phyloP scores from a whole-genome alignment of 2,797 vertebrate genomes.

The Anguilla anguilla region DNA sequence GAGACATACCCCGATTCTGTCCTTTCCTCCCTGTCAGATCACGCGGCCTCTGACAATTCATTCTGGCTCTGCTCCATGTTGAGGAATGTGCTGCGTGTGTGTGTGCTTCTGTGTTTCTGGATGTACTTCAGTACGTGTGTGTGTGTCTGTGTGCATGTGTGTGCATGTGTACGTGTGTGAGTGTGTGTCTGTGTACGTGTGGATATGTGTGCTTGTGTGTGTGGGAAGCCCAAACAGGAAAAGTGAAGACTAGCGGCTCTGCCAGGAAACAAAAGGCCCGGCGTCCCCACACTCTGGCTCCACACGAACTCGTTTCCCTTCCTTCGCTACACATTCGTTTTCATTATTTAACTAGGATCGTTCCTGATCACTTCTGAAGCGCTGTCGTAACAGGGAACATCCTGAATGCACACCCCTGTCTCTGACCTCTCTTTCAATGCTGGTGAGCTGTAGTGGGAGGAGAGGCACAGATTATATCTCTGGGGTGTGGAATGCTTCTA shows the following conservation, averaged over 20 bases:
- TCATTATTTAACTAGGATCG: constrained; percentile 51
- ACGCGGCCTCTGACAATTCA: not conserved
- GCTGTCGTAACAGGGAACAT: constrained; percentile 6
- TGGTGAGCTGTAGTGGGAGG: not conserved
- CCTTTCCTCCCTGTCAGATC: not conserved
- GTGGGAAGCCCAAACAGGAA: constrained; percentile 64
- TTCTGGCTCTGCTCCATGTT: not conserved
- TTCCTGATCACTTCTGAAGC: constrained; percentile 14
- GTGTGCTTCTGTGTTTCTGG: not conserved
- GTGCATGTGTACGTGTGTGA: not conserved
- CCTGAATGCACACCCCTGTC: constrained; percentile 5
- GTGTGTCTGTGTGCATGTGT: not conserved
- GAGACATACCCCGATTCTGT: not conserved
- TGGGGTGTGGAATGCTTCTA: constrained; percentile 5
- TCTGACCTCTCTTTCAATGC: not conserved
- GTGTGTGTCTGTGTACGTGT: not conserved
- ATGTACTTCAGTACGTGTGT: not conserved
- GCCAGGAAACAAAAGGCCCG: constrained; percentile 69
- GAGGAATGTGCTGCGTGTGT: not conserved
- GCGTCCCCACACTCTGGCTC: constrained; percentile 47
- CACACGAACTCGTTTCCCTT: constrained; percentile 41
- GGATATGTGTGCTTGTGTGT: constrained; percentile 32
- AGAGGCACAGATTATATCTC: not conserved
- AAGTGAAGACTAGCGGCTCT: constrained; percentile 64
- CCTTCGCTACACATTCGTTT: constrained; percentile 61